Conservation (phyloP, 2,888 invertebrate species). For the Athetis lepigone region DNA sequence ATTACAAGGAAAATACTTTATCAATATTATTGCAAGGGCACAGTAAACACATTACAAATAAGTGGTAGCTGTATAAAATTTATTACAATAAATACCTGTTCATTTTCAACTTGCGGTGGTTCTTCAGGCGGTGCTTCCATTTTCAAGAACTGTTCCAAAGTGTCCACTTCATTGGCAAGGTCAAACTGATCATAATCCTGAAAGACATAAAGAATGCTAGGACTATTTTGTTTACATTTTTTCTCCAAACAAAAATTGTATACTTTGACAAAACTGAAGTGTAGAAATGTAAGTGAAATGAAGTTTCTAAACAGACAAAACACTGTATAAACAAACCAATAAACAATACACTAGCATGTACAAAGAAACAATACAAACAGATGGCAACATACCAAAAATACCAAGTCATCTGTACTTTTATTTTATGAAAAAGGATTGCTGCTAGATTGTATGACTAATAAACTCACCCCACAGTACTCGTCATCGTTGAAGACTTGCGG, state of each 20-base stretch:
- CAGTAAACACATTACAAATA: neutral
- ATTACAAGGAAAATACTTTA: conserved; percentile 9
- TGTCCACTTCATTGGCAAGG: conserved; percentile 97
- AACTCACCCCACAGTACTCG: conserved; percentile 96
- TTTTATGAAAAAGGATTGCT: conserved; percentile 12
- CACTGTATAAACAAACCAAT: conserved; percentile 34
- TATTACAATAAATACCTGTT: conserved; percentile 68
- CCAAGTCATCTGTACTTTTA: conserved; percentile 46
- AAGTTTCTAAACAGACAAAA: conserved; percentile 25
- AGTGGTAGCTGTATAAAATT: neutral
- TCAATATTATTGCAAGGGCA: neutral
- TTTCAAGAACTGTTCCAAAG: conserved; percentile 96
- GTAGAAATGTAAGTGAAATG: conserved; percentile 3
- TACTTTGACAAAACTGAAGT: conserved; percentile 6
- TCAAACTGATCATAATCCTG: conserved; percentile 98
- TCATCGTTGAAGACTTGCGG: conserved; percentile 98
- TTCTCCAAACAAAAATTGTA: conserved; percentile 2
- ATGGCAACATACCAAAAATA: conserved; percentile 64
- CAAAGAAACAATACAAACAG: conserved; percentile 59
- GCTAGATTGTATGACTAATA: conserved; percentile 16
- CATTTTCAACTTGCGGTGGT: conserved; percentile 73
- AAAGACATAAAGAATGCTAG: conserved; percentile 62
- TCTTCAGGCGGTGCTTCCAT: conserved; percentile 91
- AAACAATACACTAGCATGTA: conserved; percentile 35
- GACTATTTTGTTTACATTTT: conserved; percentile 35